Base-by-base conservation (phyloP, 2,113 vertebrate genomes). In the Helogale parvula region DNA sequence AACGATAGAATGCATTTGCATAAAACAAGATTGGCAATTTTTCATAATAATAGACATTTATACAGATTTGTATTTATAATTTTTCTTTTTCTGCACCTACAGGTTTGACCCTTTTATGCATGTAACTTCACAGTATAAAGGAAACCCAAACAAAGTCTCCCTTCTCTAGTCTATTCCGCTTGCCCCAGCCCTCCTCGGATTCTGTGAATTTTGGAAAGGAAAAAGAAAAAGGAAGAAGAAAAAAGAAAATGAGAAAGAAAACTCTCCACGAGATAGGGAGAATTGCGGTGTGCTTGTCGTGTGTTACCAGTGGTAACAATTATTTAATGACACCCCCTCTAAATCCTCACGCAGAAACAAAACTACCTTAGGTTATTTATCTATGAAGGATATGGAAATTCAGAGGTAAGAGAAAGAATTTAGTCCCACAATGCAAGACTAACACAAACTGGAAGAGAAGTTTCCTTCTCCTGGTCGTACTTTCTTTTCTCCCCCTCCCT, bases 41-140 rank as follows among this genome's bases (percentile, higher is more conserved):
- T 99, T 99, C 98, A 99, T 99, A 98, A 98, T 99, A 99, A 99
- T 99, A 99, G 98, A 99, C 98, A 99, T 99, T 99, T 99, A 99
- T 99, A 98, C 99, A 99, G 99, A 99, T 99, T 98, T 99, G 98
- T 98, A 99, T 98, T 98, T 99, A 99, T 99, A 99, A 90, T 95
- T 98, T 97, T 65, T 97, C 97, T 97, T 94, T 97, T 98, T 99
- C 98, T 98, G 97, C 98, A 97, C 94, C 97, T 98, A 97, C 98
- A 98, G 96, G 98, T 98, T 98, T 99, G 98, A 99, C 98, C 97
- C 98, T 98, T 98, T 98, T 98, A 99, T 97, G 97, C 95, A 98
- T 97, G 98, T 98, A 98, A 99, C 97, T 99, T 99, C 99, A 99
- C 99, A 99, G 99, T 99, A 99, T 99, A 98, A 98, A 99, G 98